Conservation (phyloP, 2,888 invertebrate genomes). For the Timema podura region DNA sequence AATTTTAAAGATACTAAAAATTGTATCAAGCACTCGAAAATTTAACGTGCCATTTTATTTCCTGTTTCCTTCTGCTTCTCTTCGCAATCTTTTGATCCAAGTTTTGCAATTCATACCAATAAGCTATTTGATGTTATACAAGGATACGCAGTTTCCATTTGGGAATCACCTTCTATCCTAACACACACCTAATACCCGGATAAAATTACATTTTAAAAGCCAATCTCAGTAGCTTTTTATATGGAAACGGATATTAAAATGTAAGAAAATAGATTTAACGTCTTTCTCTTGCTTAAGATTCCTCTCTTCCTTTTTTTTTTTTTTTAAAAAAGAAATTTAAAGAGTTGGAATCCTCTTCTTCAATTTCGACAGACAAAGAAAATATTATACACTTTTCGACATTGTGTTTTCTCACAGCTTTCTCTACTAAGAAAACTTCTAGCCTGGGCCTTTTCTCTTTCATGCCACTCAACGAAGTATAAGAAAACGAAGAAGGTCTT, state of each 20-base stretch:
- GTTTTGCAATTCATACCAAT: conserved; percentile 8
- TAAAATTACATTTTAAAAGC: conserved; percentile 24
- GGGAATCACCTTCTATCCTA: not conserved
- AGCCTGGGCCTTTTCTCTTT: not conserved
- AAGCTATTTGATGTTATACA: conserved; percentile 11
- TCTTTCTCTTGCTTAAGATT: conserved; percentile 9
- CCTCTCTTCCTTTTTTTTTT: not conserved
- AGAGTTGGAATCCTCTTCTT: conserved; percentile 16
- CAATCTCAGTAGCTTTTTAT: conserved; percentile 23
- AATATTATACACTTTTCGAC: conserved; percentile 24
- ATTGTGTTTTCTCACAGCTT: conserved; percentile 3
- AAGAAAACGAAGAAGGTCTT: conserved; percentile 14
- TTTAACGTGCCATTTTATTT: not conserved
- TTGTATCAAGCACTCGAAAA: not conserved
- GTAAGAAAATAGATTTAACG: conserved; percentile 22
- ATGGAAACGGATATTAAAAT: conserved; percentile 23
- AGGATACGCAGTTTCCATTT: conserved; percentile 6
- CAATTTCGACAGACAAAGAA: conserved; percentile 24
- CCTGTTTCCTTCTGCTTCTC: not conserved
- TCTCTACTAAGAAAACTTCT: not conserved
- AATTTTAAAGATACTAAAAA: no score
- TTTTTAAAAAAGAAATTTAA: not conserved
- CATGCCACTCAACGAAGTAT: conserved; percentile 26
- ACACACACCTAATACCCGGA: not conserved
- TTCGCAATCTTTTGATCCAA: conserved; percentile 8